Conservation (phyloP, 2,113 vertebrate genomes). For the Notiomystis cincta region DNA sequence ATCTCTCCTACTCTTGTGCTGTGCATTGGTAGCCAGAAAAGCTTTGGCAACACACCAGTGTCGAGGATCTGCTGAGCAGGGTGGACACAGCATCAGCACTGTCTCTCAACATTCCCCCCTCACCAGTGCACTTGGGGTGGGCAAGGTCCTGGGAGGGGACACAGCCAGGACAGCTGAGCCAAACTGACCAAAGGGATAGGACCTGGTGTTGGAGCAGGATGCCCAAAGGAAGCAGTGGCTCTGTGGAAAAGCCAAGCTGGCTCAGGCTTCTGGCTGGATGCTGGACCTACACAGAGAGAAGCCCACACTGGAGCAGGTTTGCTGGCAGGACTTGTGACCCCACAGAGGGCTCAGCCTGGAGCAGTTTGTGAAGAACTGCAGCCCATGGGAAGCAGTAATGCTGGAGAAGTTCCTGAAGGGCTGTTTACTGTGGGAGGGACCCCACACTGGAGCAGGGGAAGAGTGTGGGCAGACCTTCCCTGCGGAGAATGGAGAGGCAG, state of each 20-base stretch:
- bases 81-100: not conserved
- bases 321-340: not conserved
- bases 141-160: not conserved
- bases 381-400: not conserved
- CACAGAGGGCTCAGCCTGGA: too few relatives aligned
- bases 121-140: not conserved
- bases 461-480: not conserved
- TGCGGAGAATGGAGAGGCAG: not conserved
- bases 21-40: not conserved
- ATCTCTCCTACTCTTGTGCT: not conserved
- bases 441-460: accelerated
- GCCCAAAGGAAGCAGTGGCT: not conserved
- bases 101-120: not conserved
- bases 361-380: not conserved
- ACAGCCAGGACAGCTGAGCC: not conserved
- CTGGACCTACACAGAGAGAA: not conserved
- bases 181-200: not conserved
- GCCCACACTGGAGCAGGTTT: not conserved
- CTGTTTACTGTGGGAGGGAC: not conserved
- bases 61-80: not conserved
- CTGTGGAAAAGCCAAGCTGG: not conserved
- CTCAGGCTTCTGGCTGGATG: not conserved
- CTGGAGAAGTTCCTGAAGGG: not conserved
- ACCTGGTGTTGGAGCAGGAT: not conserved
- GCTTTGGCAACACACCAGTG: accelerated